Percentiles rank a stretch among this genome's conserved stretches.
Evolutionary conservation across 2,113 vertebrate genomes (phyloP).

Genomic region (Ammodytes dubius): DNA sequence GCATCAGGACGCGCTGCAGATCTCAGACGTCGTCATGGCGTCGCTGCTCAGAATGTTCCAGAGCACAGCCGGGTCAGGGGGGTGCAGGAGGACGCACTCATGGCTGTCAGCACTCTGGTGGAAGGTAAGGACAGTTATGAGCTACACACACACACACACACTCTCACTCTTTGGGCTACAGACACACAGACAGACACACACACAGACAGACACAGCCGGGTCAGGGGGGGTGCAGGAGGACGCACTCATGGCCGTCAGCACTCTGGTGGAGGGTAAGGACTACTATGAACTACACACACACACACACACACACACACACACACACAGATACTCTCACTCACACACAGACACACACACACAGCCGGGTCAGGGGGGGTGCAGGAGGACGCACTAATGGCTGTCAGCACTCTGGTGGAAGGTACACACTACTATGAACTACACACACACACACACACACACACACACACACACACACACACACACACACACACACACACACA

Average conservation of each 20-base stretch:
- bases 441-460: too few relatives aligned
- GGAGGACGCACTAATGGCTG: slow-evolving; percentile 98
- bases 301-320: too few relatives aligned
- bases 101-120: slow-evolving; percentile 98
- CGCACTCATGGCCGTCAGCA: slow-evolving; percentile 97
- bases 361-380: slow-evolving; percentile 95
- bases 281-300: too few relatives aligned
- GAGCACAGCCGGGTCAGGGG: slow-evolving; percentile 95
- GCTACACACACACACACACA: too few relatives aligned
- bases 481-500: too few relatives aligned
- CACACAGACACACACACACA: slow-evolving; percentile 77
- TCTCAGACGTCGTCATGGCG: slow-evolving; percentile 98
- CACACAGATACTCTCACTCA: too few relatives aligned
- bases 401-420: slow-evolving; percentile 98
- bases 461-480: too few relatives aligned
- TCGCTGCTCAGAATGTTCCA: slow-evolving; percentile 98
- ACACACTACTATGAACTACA: too few relatives aligned
- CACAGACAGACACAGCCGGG: slow-evolving; percentile 89
- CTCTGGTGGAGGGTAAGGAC: slow-evolving; percentile 99
- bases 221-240: slow-evolving; percentile 97
- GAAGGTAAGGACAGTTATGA: slow-evolving; percentile 86
- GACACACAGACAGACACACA: too few relatives aligned
- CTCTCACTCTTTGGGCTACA: too few relatives aligned
- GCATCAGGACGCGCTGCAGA: slow-evolving; percentile 97
- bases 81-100: slow-evolving; percentile 96